Base-by-base conservation (phyloP, 2,797 vertebrate species). In the Cossypha polioptera region DNA sequence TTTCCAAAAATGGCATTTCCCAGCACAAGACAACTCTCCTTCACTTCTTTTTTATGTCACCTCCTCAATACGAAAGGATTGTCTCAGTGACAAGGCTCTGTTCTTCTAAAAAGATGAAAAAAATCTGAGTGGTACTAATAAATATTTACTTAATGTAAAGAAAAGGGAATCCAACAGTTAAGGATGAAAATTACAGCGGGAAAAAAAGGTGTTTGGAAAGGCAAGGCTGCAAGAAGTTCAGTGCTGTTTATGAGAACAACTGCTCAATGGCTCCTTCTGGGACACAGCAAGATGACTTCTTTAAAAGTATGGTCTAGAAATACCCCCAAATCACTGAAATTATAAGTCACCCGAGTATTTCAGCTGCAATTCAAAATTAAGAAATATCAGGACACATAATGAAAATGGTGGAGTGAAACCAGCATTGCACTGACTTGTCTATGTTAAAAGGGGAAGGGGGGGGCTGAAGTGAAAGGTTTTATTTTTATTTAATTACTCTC, bases 401-500 rank as follows among this genome's bases (percentile, higher is more conserved):
- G 73, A 91, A 94, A 91, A 92, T 91, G 83, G 78, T 66, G 66
- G 77, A 68, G 66, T 50, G 84, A 74, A 94, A 93, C n/a, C 38
- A 83, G 38, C 1, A n/a, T 13, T 92, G 55, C 36, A 11, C 45
- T 82, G 69, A 67, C 90, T 91, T 33, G 18, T 47, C 68, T 76
- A 2, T 55, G 69, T 50, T 80, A 67, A 77, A 80, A 63, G 31
- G 69, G 45, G 74, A 22, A 25, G 71, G 55, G 53, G 53, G 51
- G 63, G 38, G 20, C 45, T 92, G 82, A 92, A 92, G 63, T 63
- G 50, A 93, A 96, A 90, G 85, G 79, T 76, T 94, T 95, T 92
- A 88, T 92, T 95, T 97, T 92, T 90, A 88, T 92, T 95, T 94
- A 93, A 86, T 95, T 96, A 88, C 80, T 61, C 58, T 66, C 71